A percentile compares a stretch with the other conserved stretches of the same genome.
These are phyloP conservation scores for Cerceris rybyensis DNA, from an alignment of 2,888 invertebrate species.

Conservation along the genomic window DNA sequence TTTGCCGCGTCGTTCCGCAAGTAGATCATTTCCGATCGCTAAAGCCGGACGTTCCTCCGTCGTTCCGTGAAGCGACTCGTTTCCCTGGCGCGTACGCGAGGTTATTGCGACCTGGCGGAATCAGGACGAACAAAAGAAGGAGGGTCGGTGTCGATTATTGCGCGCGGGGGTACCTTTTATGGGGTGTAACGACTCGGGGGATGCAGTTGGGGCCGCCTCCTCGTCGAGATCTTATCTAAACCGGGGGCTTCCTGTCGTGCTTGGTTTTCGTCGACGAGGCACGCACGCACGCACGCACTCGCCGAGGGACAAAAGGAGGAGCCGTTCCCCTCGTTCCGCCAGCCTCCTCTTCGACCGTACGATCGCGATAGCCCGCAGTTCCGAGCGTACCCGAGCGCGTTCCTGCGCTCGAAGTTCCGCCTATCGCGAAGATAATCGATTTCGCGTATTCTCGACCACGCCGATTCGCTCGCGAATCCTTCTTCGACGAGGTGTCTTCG, in stretches of 20 bases:
- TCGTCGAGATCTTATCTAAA: slow-evolving; percentile 79
- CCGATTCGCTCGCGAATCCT: slow-evolving; percentile 29
- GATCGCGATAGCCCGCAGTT: not conserved
- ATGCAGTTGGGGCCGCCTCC: slow-evolving; percentile 65
- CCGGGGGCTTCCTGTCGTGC: slow-evolving; percentile 77
- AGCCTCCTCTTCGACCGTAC: slow-evolving; percentile 29
- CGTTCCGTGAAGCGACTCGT: slow-evolving; percentile 23
- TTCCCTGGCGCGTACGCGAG: not conserved
- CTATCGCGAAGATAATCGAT: too few species aligned
- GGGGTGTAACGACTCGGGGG: slow-evolving; percentile 77
- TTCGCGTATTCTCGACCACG: slow-evolving; percentile 27
- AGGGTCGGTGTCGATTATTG: slow-evolving; percentile 77
- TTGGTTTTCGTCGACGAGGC: slow-evolving; percentile 57
- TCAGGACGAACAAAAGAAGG: slow-evolving; percentile 51
- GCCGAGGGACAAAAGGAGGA: slow-evolving; percentile 66
- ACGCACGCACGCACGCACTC: slow-evolving; percentile 58
- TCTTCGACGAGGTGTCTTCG: slow-evolving; percentile 13
- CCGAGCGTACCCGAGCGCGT: too few species aligned
- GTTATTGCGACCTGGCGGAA: slow-evolving; percentile 31
- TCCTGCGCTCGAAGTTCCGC: too few species aligned
- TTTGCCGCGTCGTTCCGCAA: slow-evolving; percentile 58
- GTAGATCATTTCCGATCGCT: slow-evolving; percentile 43
- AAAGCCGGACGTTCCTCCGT: not conserved
- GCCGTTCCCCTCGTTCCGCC: not conserved
- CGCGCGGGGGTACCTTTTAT: slow-evolving; percentile 75